Evolutionary conservation across 2,797 vertebrate species (phyloP).

Genomic region (Menidia menidia): DNA sequence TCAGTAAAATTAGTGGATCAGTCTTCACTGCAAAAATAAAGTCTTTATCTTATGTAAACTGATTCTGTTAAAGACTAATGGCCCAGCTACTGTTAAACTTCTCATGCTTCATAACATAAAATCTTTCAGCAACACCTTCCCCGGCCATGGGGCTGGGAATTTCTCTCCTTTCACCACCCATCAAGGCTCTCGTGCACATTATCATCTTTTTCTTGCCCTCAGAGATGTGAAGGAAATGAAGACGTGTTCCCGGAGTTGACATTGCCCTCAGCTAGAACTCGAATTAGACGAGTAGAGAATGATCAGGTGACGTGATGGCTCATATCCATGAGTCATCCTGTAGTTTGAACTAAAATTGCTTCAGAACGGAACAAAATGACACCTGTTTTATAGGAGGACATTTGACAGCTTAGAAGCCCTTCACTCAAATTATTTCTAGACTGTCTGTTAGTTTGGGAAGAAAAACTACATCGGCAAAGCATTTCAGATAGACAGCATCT

Average conservation of each 20-base stretch:
- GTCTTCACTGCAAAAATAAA: no score
- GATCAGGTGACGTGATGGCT: slow-evolving; percentile 34
- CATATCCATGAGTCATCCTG: slow-evolving; percentile 23
- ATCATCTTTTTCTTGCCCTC: slow-evolving; percentile 23
- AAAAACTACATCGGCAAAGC: background rate
- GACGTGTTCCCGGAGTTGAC: slow-evolving; percentile 27
- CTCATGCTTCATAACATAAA: background rate
- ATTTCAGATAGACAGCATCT: background rate
- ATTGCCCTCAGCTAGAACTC: slow-evolving; percentile 34
- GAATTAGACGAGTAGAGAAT: slow-evolving; percentile 43
- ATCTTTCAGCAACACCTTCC: slow-evolving; percentile 12
- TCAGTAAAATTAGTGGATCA: no score
- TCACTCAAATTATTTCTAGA: slow-evolving; percentile 1
- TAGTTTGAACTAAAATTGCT: slow-evolving; percentile 18
- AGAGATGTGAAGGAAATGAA: slow-evolving; percentile 25
- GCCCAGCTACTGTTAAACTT: background rate
- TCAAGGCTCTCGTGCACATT: slow-evolving; percentile 12
- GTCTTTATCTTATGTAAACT: no score
- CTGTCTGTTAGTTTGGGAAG: background rate
- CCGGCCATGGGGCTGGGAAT: slow-evolving; percentile 8
- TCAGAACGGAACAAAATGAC: slow-evolving; percentile 18
- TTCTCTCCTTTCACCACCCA: slow-evolving; percentile 15
- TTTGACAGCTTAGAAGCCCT: slow-evolving; percentile 13
- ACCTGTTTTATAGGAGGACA: slow-evolving; percentile 25
- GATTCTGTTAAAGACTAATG: no score